Evolutionary conservation across 2,113 vertebrate genomes (phyloP).

Genomic region (Triplophysa rosa): DNA sequence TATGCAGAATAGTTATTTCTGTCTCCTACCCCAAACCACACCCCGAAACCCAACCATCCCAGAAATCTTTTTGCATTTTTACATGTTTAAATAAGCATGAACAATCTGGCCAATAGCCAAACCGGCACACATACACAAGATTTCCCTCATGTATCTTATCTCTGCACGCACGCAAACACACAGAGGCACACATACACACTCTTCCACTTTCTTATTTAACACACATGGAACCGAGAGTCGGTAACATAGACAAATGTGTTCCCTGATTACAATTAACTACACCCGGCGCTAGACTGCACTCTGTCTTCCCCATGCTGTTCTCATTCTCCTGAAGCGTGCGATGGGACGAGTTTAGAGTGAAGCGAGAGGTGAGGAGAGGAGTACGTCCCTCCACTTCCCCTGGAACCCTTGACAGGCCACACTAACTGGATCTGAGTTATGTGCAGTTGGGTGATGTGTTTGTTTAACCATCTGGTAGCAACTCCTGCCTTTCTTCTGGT

Average conservation of each 20-base stretch:
- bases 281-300: slow-evolving; percentile 50
- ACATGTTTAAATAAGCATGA: no score
- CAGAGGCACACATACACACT: slow-evolving; percentile 46
- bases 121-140: slow-evolving; percentile 35
- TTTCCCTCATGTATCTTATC: slow-evolving; percentile 35
- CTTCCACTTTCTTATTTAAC: slow-evolving; percentile 60
- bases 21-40: no score
- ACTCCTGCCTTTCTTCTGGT: slow-evolving; percentile 71
- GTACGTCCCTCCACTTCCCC: slow-evolving; percentile 62
- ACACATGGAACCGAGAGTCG: slow-evolving; percentile 56
- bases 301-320: slow-evolving; percentile 36
- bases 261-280: slow-evolving; percentile 78
- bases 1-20: no score
- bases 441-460: slow-evolving; percentile 80
- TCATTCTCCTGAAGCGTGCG: slow-evolving; percentile 43
- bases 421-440: slow-evolving; percentile 84
- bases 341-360: slow-evolving; percentile 17
- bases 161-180: slow-evolving; percentile 56
- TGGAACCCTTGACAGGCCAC: slow-evolving; percentile 75
- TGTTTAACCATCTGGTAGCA: slow-evolving; percentile 83
- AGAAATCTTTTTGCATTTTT: no score
- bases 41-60: no score
- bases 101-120: no score
- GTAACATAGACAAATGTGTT: slow-evolving; percentile 68
- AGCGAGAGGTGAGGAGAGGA: slow-evolving; percentile 50